Conservation (phyloP, 2,113 vertebrate species). For the Nothoprocta pentlandii region DNA sequence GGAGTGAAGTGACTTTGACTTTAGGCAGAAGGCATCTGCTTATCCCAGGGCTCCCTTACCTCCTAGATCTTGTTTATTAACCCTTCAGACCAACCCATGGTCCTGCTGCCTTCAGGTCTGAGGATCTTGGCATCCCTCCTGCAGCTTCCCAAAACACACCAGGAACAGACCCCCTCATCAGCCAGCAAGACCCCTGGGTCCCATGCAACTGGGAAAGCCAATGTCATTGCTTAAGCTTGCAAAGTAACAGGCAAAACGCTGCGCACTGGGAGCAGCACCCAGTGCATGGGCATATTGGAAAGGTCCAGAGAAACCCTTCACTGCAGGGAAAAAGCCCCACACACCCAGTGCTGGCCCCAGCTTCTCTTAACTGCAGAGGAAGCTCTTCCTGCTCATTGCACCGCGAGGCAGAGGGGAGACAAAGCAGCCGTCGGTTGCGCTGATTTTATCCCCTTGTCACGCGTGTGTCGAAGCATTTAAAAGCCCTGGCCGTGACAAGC, state of each 20-base stretch:
- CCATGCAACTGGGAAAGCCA: background rate
- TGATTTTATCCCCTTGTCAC: background rate
- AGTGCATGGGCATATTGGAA: background rate
- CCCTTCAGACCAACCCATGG: background rate
- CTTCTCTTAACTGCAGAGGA: conserved; percentile 60
- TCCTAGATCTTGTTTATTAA: background rate
- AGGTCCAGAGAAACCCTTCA: background rate
- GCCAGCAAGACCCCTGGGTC: background rate
- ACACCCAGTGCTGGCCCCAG: background rate
- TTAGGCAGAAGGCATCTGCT: background rate
- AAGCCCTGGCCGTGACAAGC: background rate
- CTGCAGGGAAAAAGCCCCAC: background rate
- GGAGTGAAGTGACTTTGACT: background rate
- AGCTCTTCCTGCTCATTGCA: conserved; percentile 46
- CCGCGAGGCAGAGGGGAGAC: background rate
- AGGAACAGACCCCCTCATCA: background rate
- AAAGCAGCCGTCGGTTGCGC: background rate
- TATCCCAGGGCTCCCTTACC: background rate
- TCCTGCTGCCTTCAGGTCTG: background rate
- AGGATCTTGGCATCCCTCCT: background rate
- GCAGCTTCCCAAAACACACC: background rate
- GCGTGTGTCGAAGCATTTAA: background rate
- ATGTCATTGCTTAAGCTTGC: background rate
- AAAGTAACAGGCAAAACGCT: background rate
- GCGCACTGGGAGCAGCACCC: background rate